phyloP scores from a whole-genome alignment of 2,797 vertebrate species.

The Heteromormyrus szaboi region DNA sequence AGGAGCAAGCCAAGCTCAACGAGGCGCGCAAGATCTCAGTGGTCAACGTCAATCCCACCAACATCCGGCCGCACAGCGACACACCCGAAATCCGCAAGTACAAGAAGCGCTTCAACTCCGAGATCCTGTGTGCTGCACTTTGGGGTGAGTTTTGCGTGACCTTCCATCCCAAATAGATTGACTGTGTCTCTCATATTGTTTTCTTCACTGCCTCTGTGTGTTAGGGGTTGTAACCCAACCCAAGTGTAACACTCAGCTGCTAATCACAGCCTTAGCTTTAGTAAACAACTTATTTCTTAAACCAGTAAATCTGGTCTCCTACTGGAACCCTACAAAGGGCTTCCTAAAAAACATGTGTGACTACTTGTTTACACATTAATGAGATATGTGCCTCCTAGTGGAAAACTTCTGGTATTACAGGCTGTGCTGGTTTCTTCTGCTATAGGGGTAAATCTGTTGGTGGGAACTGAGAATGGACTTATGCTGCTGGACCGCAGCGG shows the following conservation, averaged over 20 bases:
- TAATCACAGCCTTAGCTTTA: neutral
- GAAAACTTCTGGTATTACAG: conserved; percentile 23
- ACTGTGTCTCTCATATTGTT: neutral
- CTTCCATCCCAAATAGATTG: neutral
- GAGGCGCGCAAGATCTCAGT: conserved; percentile 95
- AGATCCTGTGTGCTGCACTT: conserved; percentile 91
- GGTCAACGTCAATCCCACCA: conserved; percentile 96
- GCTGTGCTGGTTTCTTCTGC: neutral
- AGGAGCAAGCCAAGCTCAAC: conserved; percentile 91
- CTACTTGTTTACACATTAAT: neutral
- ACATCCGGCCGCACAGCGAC: conserved; percentile 94
- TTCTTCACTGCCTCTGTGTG: neutral
- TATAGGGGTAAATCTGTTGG: conserved; percentile 88
- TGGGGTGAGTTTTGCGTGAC: conserved; percentile 70
- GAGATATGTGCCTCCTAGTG: neutral
- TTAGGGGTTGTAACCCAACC: neutral
- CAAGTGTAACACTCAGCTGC: neutral
- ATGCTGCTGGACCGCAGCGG: conserved; percentile 95
- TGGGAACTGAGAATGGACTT: conserved; percentile 92
- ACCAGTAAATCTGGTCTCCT: neutral
- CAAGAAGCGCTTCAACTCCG: conserved; percentile 97
- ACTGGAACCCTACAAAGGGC: neutral
- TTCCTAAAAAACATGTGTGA: neutral
- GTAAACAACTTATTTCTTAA: neutral
- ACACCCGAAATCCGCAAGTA: conserved; percentile 97